Percentiles rank a stretch among this genome's conserved stretches.
Conservation (phyloP, 2,797 vertebrate species). For the Betta splendens region DNA sequence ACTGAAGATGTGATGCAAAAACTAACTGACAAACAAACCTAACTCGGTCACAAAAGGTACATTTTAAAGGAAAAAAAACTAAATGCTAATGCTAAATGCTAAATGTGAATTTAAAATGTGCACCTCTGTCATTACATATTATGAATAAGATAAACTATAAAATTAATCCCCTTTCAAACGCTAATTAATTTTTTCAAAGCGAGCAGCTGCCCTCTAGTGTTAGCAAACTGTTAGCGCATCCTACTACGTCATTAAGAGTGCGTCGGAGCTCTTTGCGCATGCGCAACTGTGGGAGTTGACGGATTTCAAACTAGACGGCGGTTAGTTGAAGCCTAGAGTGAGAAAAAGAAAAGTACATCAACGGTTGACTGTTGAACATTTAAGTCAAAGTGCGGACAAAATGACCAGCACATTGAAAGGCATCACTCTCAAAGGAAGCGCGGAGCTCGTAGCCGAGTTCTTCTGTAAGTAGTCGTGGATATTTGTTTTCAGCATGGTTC, state of each 20-base stretch:
- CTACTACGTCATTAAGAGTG: slow-evolving; percentile 41
- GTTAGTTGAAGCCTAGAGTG: slow-evolving; percentile 34
- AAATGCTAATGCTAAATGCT: too few species aligned
- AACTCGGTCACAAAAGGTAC: too few species aligned
- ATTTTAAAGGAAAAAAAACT: too few species aligned
- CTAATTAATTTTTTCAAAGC: too few species aligned
- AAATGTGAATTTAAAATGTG: too few species aligned
- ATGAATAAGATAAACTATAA: too few species aligned
- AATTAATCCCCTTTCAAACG: too few species aligned
- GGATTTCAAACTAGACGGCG: slow-evolving; percentile 79
- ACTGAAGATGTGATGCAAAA: too few species aligned
- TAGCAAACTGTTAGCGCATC: rapidly evolving
- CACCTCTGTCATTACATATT: too few species aligned
- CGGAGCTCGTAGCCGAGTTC: slow-evolving; percentile 92
- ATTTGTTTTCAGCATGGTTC: background rate
- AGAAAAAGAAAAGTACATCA: background rate
- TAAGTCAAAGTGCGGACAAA: background rate
- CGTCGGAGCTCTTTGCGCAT: slow-evolving; percentile 37
- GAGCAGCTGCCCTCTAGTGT: slow-evolving; percentile 50
- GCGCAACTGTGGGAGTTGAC: slow-evolving; percentile 15
- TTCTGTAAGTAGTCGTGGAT: slow-evolving; percentile 85
- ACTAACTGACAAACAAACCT: too few species aligned
- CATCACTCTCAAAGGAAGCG: slow-evolving; percentile 92
- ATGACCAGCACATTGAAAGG: slow-evolving; percentile 84
- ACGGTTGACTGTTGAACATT: background rate